A percentile compares a stretch with the other conserved stretches of the same genome.
Conservation (phyloP, 2,113 vertebrate species). For the Chaenocephalus aceratus region DNA sequence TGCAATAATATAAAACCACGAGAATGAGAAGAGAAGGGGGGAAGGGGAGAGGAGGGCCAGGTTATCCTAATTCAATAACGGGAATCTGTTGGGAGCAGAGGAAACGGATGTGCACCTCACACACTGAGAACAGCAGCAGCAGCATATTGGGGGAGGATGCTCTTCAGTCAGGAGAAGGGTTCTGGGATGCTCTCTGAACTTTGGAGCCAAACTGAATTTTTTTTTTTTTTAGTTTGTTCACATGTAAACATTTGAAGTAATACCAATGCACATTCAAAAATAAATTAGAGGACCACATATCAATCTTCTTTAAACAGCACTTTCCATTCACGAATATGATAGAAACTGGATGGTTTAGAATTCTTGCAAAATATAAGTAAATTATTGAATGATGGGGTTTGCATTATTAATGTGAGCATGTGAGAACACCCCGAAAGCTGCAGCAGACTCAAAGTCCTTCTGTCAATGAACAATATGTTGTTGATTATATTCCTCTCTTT, state of each 20-base stretch:
- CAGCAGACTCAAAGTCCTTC: neutral
- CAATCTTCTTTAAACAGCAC: no score
- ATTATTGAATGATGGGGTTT: no score
- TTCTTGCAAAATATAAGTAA: no score
- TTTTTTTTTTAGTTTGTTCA: neutral
- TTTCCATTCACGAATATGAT: no score
- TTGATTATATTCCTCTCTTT: no score
- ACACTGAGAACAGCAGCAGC: constrained; percentile 7
- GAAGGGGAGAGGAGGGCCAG: constrained; percentile 33
- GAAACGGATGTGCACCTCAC: constrained; percentile 43
- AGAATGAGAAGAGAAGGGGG: constrained; percentile 29
- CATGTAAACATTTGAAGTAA: neutral
- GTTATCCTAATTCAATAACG: constrained; percentile 69
- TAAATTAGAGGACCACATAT: no score
- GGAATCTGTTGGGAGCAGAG: constrained; percentile 54
- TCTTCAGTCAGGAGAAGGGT: neutral
- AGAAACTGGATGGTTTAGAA: no score
- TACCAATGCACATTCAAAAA: no score
- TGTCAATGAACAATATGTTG: no score
- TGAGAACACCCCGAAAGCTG: neutral
- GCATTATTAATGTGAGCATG: no score
- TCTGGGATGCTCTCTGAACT: neutral
- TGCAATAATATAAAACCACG: constrained; percentile 55
- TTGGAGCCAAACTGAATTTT: neutral
- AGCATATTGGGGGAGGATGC: neutral